Evolutionary conservation across 2,888 invertebrate genomes (phyloP).

Genomic region (Pyrrhosoma nymphula): DNA sequence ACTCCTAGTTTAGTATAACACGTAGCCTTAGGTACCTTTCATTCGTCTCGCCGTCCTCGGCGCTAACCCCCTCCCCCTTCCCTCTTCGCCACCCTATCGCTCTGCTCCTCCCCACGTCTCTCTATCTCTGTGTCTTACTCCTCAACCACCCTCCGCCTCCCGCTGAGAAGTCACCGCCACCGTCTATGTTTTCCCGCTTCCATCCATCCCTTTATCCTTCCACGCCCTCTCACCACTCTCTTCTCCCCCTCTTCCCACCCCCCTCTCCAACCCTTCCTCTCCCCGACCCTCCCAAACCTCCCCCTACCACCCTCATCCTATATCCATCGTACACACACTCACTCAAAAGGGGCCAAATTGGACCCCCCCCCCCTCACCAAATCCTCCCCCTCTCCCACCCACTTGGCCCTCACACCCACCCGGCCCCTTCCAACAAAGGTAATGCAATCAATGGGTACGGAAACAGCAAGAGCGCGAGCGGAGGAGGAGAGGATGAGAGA

Average conservation of each 20-base stretch:
- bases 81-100: neutral
- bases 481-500: too few relatives aligned
- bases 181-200: neutral
- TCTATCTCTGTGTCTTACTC: neutral
- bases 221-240: neutral
- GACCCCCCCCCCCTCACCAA: neutral
- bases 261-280: neutral
- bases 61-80: neutral
- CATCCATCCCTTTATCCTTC: neutral
- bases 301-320: neutral
- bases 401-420: neutral
- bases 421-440: conserved; percentile 31
- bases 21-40: neutral
- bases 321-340: too few relatives aligned
- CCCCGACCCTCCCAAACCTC: neutral
- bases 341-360: neutral
- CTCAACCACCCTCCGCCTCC: neutral
- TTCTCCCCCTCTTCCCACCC: neutral
- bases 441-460: conserved; percentile 63
- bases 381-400: neutral
- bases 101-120: too few relatives aligned
- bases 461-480: neutral
- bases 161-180: neutral
- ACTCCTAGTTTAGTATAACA: neutral
- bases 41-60: neutral